phyloP scores from a whole-genome alignment of 2,888 invertebrate species.

The Endomychus coccineus region DNA sequence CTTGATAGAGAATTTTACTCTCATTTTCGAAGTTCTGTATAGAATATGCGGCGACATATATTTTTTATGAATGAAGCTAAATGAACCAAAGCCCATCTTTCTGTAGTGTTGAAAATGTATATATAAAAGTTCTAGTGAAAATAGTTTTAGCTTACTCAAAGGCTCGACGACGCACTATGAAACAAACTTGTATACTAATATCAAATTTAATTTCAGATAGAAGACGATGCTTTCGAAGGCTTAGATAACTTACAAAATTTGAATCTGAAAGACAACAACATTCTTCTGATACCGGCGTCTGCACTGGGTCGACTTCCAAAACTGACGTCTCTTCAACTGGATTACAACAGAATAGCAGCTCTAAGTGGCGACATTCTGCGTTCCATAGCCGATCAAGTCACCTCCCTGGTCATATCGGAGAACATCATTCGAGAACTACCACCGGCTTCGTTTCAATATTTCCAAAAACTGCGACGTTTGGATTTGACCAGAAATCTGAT shows the following conservation, averaged over 20 bases:
- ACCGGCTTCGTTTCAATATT: conserved; percentile 69
- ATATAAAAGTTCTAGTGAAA: no score
- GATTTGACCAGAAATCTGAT: conserved; percentile 76
- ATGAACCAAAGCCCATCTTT: no score
- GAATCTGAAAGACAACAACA: conserved; percentile 79
- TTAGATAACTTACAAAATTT: conserved; percentile 67
- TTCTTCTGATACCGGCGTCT: conserved; percentile 74
- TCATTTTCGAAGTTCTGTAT: no score
- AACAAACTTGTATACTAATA: no score
- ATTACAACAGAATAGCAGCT: conserved; percentile 82
- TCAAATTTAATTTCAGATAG: conserved; percentile 59
- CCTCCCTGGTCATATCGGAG: conserved; percentile 64
- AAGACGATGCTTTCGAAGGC: conserved; percentile 82
- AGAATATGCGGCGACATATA: no score
- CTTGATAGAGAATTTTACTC: no score
- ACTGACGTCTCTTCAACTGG: conserved; percentile 65
- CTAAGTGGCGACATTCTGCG: conserved; percentile 70
- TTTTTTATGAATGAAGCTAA: no score
- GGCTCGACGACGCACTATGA: no score
- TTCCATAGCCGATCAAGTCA: conserved; percentile 63
- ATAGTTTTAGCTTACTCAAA: no score
- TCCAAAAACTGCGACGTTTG: conserved; percentile 61
- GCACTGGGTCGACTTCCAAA: conserved; percentile 74
- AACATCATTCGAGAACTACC: conserved; percentile 85
- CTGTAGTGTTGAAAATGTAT: no score